Conservation (phyloP, 2,113 vertebrate species). For the Nothobranchius kuhntae region DNA sequence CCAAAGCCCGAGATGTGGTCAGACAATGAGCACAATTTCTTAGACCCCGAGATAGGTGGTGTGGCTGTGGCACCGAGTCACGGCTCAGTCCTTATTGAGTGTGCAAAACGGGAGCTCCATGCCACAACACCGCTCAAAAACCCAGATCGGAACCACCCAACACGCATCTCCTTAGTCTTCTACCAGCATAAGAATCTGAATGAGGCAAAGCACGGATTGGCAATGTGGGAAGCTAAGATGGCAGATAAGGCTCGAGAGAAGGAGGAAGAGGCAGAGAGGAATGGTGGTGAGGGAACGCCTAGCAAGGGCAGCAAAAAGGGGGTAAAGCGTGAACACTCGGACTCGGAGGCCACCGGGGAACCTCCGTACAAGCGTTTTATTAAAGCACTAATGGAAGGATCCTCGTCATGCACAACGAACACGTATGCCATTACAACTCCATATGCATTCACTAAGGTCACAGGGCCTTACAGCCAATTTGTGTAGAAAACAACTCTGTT, state of each 20-base stretch:
- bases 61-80: conserved; percentile 96
- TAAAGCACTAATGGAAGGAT: conserved; percentile 86
- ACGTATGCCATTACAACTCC: conserved; percentile 91
- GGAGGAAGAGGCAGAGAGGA: conserved; percentile 90
- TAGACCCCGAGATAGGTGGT: conserved; percentile 93
- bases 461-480: conserved; percentile 95
- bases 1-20: conserved; percentile 93
- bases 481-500: conserved; percentile 73
- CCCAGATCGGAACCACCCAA: conserved; percentile 89
- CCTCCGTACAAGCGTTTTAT: conserved; percentile 90
- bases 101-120: conserved; percentile 94
- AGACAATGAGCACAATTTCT: conserved; percentile 96
- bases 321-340: conserved; percentile 86
- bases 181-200: conserved; percentile 99
- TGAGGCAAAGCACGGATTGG: conserved; percentile 93
- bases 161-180: conserved; percentile 95
- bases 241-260: conserved; percentile 95
- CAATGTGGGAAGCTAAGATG: conserved; percentile 97
- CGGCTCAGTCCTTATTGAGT: conserved; percentile 97
- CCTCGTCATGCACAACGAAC: conserved; percentile 91
- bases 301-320: conserved; percentile 89
- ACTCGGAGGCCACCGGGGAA: conserved; percentile 80
- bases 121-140: conserved; percentile 94
- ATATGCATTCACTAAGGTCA: conserved; percentile 97
- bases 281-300: conserved; percentile 87